phyloP scores from a whole-genome alignment of 2,113 vertebrate species.

The Pagrus major region DNA sequence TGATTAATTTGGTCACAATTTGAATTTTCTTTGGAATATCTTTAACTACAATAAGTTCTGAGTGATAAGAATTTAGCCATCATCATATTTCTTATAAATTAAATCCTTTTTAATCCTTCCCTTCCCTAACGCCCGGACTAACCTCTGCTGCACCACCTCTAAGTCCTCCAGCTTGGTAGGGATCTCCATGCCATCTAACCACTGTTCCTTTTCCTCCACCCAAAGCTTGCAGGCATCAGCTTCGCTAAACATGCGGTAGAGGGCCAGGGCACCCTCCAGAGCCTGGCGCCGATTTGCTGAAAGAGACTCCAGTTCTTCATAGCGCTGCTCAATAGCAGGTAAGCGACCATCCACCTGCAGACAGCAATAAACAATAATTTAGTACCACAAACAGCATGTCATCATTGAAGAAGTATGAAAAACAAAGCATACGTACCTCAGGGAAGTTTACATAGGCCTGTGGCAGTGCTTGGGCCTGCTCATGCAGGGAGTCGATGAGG shows the following conservation, averaged over 20 bases:
- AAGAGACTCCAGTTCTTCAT: constrained; percentile 86
- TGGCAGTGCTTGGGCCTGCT: constrained; percentile 86
- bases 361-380: constrained; percentile 22
- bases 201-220: constrained; percentile 96
- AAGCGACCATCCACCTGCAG: constrained; percentile 84
- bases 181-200: constrained; percentile 91
- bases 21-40: background rate
- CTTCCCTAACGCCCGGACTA: constrained; percentile 26
- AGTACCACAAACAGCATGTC: background rate
- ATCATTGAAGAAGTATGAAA: constrained; percentile 28
- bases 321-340: constrained; percentile 88
- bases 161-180: constrained; percentile 94
- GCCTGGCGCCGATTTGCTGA: constrained; percentile 86
- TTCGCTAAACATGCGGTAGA: constrained; percentile 95
- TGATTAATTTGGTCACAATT: background rate
- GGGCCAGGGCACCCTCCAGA: constrained; percentile 89
- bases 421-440: constrained; percentile 65
- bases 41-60: background rate
- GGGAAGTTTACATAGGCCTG: constrained; percentile 71
- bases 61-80: background rate
- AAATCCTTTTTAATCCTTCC: background rate
- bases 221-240: constrained; percentile 93
- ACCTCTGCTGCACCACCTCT: constrained; percentile 96
- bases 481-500: constrained; percentile 88
- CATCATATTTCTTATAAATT: background rate